Conservation (phyloP, 1,140 invertebrate genomes). For the Drosophila pruinosa region DNA sequence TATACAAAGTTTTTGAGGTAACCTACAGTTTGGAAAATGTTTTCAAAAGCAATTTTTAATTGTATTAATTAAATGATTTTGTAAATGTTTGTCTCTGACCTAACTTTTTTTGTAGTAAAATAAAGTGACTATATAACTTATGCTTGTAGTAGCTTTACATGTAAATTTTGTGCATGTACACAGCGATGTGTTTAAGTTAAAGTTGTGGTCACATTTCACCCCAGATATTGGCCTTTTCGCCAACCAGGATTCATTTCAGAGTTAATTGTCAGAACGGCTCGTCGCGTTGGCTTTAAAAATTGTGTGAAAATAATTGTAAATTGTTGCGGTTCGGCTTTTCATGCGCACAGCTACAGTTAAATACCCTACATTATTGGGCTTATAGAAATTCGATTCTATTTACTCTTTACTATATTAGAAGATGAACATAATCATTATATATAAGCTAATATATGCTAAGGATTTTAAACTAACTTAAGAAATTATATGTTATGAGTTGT, state of each 20-base stretch:
- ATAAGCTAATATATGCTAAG: too few species aligned
- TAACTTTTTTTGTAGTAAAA: constrained; percentile 19
- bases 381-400: too few species aligned
- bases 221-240: constrained; percentile 21
- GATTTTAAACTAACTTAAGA: too few species aligned
- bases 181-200: constrained; percentile 22
- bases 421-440: too few species aligned
- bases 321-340: constrained; percentile 49
- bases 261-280: constrained; percentile 65
- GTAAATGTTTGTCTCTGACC: neutral
- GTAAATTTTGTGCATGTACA: neutral
- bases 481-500: too few species aligned
- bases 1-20: too few species aligned
- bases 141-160: neutral
- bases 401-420: too few species aligned
- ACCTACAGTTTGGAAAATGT: too few species aligned
- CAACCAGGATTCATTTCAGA: constrained; percentile 43
- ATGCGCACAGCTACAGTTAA: neutral
- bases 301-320: constrained; percentile 73
- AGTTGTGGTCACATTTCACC: neutral
- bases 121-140: constrained; percentile 5
- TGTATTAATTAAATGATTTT: constrained; percentile 38
- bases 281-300: constrained; percentile 54
- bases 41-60: constrained; percentile 46
- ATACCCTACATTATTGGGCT: neutral